Percentiles rank a stretch among this genome's conserved stretches.
These are phyloP conservation scores for Drosophila paramelanica DNA, from an alignment of 2,888 invertebrate species.

Conservation along the genomic window DNA sequence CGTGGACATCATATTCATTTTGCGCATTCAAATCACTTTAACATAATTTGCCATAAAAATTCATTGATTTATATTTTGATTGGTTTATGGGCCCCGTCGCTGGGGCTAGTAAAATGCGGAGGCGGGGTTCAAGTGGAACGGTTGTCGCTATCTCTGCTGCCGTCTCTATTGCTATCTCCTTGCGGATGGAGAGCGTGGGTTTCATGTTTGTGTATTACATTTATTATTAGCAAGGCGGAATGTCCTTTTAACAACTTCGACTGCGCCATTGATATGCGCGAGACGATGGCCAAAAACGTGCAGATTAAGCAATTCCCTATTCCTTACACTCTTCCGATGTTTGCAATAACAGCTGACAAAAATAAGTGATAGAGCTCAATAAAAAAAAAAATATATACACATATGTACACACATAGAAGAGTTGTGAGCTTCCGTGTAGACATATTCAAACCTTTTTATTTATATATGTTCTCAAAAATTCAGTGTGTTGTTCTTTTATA, in stretches of 20 bases:
- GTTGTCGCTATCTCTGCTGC: conserved; percentile 1
- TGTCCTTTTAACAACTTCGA: conserved; percentile 63
- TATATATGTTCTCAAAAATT: no score
- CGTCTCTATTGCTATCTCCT: conserved; percentile 17
- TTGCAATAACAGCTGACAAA: conserved; percentile 42
- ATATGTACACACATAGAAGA: conserved; percentile 17
- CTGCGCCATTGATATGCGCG: conserved; percentile 64
- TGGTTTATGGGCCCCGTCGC: conserved; percentile 60
- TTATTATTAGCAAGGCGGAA: conserved; percentile 62
- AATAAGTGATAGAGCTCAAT: conserved; percentile 28
- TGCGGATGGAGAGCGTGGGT: conserved; percentile 16
- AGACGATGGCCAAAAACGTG: conserved; percentile 40
- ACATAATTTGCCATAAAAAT: conserved; percentile 77
- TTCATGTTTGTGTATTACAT: conserved; percentile 57
- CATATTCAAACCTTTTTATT: no score
- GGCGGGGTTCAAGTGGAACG: no score
- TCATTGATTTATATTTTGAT: conserved; percentile 78
- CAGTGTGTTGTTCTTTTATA: no score
- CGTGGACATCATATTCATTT: conserved; percentile 33
- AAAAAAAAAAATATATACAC: not conserved
- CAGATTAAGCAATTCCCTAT: conserved; percentile 54
- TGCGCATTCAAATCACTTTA: conserved; percentile 74
- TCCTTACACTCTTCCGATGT: conserved; percentile 1
- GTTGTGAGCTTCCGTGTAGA: conserved; percentile 12
- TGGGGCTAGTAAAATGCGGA: conserved; percentile 4